Conservation (phyloP, 1,140 invertebrate genomes). For the Caenorhabditis latens region DNA sequence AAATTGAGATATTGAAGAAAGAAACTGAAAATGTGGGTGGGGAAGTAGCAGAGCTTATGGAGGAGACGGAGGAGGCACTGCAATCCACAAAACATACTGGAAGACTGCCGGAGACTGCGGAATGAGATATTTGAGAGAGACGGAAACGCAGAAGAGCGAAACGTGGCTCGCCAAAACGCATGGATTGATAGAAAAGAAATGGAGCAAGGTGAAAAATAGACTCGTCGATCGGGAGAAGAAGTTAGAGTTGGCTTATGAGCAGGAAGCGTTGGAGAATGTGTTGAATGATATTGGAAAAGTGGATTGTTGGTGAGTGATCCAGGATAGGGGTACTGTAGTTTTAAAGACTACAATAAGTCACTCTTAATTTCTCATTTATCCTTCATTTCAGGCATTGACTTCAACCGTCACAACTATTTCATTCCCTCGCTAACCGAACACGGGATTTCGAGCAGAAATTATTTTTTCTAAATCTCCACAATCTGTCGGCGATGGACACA, state of each 20-base stretch:
- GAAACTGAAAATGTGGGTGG: slow-evolving; percentile 92
- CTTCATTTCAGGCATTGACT: too few relatives aligned
- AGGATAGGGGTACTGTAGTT: too few relatives aligned
- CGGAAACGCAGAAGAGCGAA: slow-evolving; percentile 84
- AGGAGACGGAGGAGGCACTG: slow-evolving; percentile 92
- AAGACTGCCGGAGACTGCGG: slow-evolving; percentile 91
- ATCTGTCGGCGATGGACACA: too few relatives aligned
- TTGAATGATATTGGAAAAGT: slow-evolving; percentile 64
- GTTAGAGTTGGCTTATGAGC: slow-evolving; percentile 93
- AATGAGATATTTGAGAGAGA: slow-evolving; percentile 91
- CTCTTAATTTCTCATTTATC: too few relatives aligned
- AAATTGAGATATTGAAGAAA: slow-evolving; percentile 79
- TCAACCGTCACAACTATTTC: too few relatives aligned
- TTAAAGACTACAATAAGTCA: too few relatives aligned
- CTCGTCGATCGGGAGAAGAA: slow-evolving; percentile 83
- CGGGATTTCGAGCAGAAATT: too few relatives aligned
- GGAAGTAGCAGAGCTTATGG: slow-evolving; percentile 90
- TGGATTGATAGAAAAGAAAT: slow-evolving; percentile 91
- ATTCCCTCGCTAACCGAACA: too few relatives aligned
- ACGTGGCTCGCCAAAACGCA: slow-evolving; percentile 83
- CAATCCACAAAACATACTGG: slow-evolving; percentile 85
- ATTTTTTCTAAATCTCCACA: too few relatives aligned
- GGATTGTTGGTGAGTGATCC: slow-evolving; percentile 46
- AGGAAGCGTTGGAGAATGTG: slow-evolving; percentile 85
- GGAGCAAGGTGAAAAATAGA: slow-evolving; percentile 87